Base-by-base conservation (phyloP, 2,888 invertebrate species). In the Margaritifera margaritifera region DNA sequence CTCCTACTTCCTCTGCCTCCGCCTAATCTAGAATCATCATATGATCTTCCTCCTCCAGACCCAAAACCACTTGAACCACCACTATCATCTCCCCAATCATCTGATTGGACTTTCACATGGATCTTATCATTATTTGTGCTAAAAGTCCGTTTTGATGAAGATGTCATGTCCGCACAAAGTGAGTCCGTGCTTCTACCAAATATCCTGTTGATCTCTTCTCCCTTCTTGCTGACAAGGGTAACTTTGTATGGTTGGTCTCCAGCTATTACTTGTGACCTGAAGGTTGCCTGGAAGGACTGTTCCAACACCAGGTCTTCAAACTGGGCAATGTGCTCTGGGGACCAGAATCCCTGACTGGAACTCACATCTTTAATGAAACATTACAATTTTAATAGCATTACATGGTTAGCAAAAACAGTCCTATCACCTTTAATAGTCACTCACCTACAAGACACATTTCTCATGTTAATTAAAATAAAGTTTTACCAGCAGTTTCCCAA, bases 261-360 rank as follows among this genome's bases (percentile, higher is more conserved):
- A n/a, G 79, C 79, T 20, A 62, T 53, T 24, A 66, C 55, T 59
- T 72, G 66, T 8, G 71, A 69, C 58, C 77, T 72, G 63, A 86
- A 81, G 0, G 74, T 76, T 2, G 81, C 83, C 22, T 71, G 77
- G 65, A 86, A 82, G 8, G 76, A 78, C 60, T 84, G 80, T 42
- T 86, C 85, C 24, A 82, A 68, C 1, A 79, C 84, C 66, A 83
- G 64, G 60, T 85, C 86, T 64, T 86, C 83, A 74, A 86, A 85
- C 74, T 87, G 79, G 8, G 81, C 84, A 25, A 75, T 81, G 55
- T 82, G 80, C 51, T 86, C 84, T 8, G 85, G 84, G 15, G 84
- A 67, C 86, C 86, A 87, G 64, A 79, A 85, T n/a, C 82, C 81
- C 62, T 83, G 82, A 20, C 74, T n/a, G 27, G 81, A 60, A 8